These are phyloP conservation scores for Cettia cetti DNA, from an alignment of 2,113 vertebrate species.

Conservation along the genomic window DNA sequence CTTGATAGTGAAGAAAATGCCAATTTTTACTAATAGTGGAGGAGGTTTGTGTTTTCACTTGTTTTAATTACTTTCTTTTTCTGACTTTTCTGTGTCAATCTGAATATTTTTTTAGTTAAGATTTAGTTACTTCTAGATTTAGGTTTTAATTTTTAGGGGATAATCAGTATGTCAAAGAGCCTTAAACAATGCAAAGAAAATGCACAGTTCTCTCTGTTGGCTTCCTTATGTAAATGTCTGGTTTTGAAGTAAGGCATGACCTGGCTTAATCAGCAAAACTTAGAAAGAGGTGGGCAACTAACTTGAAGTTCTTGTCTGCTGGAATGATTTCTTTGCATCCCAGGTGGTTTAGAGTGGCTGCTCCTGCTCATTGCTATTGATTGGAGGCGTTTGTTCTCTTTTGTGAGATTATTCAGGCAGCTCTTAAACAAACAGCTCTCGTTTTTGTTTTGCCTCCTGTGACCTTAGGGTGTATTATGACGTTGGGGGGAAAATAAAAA, in stretches of 20 bases:
- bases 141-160: not conserved
- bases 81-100: not conserved
- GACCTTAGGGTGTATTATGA: not conserved
- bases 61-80: not conserved
- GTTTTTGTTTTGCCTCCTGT: not conserved
- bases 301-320: not conserved
- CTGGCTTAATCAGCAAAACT: not conserved
- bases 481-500: not conserved
- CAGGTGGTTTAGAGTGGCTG: not conserved
- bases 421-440: not conserved
- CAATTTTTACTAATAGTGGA: not conserved
- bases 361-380: not conserved
- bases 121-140: not conserved
- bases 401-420: not conserved
- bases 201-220: rapidly evolving
- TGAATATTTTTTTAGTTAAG: not conserved
- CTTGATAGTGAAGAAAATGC: not conserved
- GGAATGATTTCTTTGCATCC: not conserved
- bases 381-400: not conserved
- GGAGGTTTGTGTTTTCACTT: not conserved
- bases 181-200: not conserved
- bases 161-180: not conserved
- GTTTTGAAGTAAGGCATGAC: not conserved
- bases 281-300: not conserved
- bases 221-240: not conserved